Base-by-base conservation (phyloP, 2,888 invertebrate species). In the Chrysolina oricalcia region DNA sequence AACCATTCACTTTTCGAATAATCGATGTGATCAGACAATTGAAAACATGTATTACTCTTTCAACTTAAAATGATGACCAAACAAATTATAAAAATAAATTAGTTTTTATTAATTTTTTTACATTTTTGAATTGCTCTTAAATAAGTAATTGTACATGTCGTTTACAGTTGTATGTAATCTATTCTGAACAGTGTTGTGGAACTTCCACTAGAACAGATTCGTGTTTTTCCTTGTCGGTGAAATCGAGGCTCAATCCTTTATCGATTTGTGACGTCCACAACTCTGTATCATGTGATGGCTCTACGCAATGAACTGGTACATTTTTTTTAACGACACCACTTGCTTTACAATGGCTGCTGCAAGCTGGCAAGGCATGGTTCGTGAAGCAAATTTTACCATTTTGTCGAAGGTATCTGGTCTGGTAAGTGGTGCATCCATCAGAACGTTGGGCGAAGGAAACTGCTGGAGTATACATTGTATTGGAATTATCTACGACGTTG, bases 311-410 rank as follows among this genome's bases (percentile, higher is more conserved):
- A 72, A 90, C 89, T 19, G 87, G 83, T 53, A 90, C 87, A 0
- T 87, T 87, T 84, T 91, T 91, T 13, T 87, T 83, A 75, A 89
- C 87, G 35, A 73, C 62, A 27, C 77, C 75, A 5, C 65, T 53
- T 21, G 76, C 66, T 64, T 71, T 67, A 87, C 92, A 92, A 10
- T 71, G 73, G 19, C 77, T 72, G 35, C 89, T 88, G 87, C 94
- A 94, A 1, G 89, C 86, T 0, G 91, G 90, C 35, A 93, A 80
- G 0, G 91, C 90, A 15, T 88, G 88, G 11, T 90, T 88, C 6
- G 92, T 91, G 86, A 94, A 93, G 87, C 94, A 94, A 74, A 92
- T 83, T 81, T 92, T 88, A 0, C 89, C 89, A 62, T 89, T 88
- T 64, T 86, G 89, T 81, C 91, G 89, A 62, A 90, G 88, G 82